Base-by-base conservation (phyloP, 37 sponge, comb jelly and placozoan genomes). In the Halichondria panicea region DNA sequence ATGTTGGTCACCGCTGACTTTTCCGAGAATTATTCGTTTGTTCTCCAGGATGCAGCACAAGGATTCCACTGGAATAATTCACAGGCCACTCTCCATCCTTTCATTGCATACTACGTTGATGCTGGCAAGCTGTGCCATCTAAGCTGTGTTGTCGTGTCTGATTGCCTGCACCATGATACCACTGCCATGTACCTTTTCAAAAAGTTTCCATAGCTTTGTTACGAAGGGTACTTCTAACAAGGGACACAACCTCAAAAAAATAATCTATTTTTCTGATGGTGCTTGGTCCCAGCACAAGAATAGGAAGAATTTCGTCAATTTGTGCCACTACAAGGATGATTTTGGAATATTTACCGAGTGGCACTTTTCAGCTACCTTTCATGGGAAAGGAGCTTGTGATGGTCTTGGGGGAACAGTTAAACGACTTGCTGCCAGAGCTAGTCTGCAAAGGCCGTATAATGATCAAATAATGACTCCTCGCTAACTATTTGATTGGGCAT, bases 11-110 rank as follows among this genome's bases (percentile, higher is more conserved):
- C 45, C 39, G 78, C 52, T 30, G 85, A 84, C 70, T 84, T 77
- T 59, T 35, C 71, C 31, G 85, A 77, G 44, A 84, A 77, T 52
- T 84, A 84, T 69, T 84, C 84, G 1, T 84, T 84, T 59, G 46
- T 84, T 44, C 70, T 84, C 33, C 77, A 76, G 56, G 76, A 84
- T 76, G 78, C 58, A 45, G 72, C 71, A 40, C 85, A 84, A 41
- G 85, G 77, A n/a, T 84, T 62, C 63, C 84, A 76, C 76, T 76
- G 84, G 84, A 84, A 84, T 60, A 84, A 84, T 55, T 62, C 71
- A 34, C 78, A 84, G 77, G 85, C 78, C 30, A 84, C 85, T 36
- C 15, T 84, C 30, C 86, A 85, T 55, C 79, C 79, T 55, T 77
- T 85, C 38, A 74, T 78, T n/a, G 72, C 74, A 19, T 85, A 69